Conservation (phyloP, 2,888 invertebrate species). For the Dryococelus australis region DNA sequence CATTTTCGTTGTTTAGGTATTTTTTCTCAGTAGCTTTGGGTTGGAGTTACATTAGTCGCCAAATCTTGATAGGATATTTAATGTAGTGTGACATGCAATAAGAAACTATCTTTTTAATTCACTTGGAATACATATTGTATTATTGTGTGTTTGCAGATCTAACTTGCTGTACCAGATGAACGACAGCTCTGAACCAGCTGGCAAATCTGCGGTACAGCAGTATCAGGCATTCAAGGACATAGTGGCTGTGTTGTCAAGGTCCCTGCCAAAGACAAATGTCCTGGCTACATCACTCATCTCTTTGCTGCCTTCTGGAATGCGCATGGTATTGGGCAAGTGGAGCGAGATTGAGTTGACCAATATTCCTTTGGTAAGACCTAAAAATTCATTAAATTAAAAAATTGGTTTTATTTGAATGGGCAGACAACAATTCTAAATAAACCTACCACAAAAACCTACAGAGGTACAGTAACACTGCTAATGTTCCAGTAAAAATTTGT, state of each 20-base stretch:
- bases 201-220: slow-evolving; percentile 60
- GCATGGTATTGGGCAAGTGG: slow-evolving; percentile 69
- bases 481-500: too few species aligned
- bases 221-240: slow-evolving; percentile 56
- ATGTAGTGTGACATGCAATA: too few species aligned
- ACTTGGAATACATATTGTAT: too few species aligned
- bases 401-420: too few species aligned
- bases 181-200: slow-evolving; percentile 52
- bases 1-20: too few species aligned
- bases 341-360: slow-evolving; percentile 63
- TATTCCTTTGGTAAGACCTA: slow-evolving; percentile 64
- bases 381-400: not conserved
- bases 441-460: too few species aligned
- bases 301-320: slow-evolving; percentile 64
- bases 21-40: too few species aligned
- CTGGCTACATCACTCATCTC: slow-evolving; percentile 62
- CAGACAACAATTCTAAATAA: too few species aligned
- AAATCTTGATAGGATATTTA: too few species aligned
- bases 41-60: too few species aligned
- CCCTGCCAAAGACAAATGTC: slow-evolving; percentile 56
- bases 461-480: too few species aligned
- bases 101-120: too few species aligned
- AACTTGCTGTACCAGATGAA: slow-evolving; percentile 53
- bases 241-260: slow-evolving; percentile 58
- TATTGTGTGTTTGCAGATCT: slow-evolving; percentile 56